Evolutionary conservation across 2,797 vertebrate species (phyloP).

Genomic region (Dendrocincla fuliginosa): DNA sequence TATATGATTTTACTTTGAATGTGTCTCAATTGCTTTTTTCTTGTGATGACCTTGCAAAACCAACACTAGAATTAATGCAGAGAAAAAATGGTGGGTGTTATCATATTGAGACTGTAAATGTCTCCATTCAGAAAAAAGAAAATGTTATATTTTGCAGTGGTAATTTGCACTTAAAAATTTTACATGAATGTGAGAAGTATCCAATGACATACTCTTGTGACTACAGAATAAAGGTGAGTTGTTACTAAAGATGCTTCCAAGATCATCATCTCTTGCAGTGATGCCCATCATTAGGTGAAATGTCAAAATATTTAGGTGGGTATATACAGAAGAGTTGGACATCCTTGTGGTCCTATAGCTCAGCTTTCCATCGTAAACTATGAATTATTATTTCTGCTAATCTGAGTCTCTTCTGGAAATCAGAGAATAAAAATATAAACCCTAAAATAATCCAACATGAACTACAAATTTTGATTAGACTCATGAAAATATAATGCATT

Average conservation of each 20-base stretch:
- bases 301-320: conserved; percentile 39
- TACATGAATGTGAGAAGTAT: not conserved
- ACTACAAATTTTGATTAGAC: not conserved
- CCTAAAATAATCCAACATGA: not conserved
- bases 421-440: not conserved
- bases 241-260: not conserved
- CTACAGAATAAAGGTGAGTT: not conserved
- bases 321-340: not conserved
- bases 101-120: not conserved
- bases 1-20: not conserved
- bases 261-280: not conserved
- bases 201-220: not conserved
- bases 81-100: not conserved
- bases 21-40: not conserved
- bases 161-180: not conserved
- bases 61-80: not conserved
- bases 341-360: not conserved
- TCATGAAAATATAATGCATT: not conserved
- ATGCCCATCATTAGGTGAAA: conserved; percentile 10
- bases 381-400: not conserved
- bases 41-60: not conserved
- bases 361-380: not conserved
- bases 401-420: not conserved
- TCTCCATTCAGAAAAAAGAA: not conserved
- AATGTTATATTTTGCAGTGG: not conserved